phyloP scores from a whole-genome alignment of 2,888 invertebrate genomes.

The Cataglyphis rosenhaueri region DNA sequence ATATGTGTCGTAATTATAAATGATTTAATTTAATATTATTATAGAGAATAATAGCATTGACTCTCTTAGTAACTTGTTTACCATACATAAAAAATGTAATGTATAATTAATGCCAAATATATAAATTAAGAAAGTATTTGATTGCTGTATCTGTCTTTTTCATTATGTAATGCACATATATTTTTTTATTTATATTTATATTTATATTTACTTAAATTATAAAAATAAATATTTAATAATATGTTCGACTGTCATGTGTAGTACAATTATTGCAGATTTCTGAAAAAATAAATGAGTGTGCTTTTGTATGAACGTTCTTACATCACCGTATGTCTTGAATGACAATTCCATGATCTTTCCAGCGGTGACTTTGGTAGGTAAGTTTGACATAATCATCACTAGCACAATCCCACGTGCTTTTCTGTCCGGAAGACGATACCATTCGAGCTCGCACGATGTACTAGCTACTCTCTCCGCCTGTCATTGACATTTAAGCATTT shows the following conservation, averaged over 20 bases:
- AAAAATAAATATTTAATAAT: not conserved
- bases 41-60: not conserved
- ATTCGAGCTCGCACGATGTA: conserved; percentile 73
- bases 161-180: not conserved
- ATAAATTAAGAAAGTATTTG: not conserved
- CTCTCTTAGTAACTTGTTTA: not conserved
- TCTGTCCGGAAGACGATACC: conserved; percentile 71
- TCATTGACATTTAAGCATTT: not conserved
- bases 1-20: not conserved
- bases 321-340: conserved; percentile 71
- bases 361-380: conserved; percentile 73
- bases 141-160: not conserved
- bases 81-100: not conserved
- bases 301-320: conserved; percentile 58
- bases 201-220: not conserved
- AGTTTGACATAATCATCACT: conserved; percentile 70
- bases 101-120: not conserved
- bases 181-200: not conserved
- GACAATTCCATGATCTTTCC: conserved; percentile 75
- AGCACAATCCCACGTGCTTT: conserved; percentile 70
- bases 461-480: conserved; percentile 68
- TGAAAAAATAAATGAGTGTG: not conserved
- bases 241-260: not conserved
- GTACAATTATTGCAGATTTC: not conserved
- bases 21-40: not conserved